Conservation (phyloP, 2,113 vertebrate genomes). For the Gavia stellata region DNA sequence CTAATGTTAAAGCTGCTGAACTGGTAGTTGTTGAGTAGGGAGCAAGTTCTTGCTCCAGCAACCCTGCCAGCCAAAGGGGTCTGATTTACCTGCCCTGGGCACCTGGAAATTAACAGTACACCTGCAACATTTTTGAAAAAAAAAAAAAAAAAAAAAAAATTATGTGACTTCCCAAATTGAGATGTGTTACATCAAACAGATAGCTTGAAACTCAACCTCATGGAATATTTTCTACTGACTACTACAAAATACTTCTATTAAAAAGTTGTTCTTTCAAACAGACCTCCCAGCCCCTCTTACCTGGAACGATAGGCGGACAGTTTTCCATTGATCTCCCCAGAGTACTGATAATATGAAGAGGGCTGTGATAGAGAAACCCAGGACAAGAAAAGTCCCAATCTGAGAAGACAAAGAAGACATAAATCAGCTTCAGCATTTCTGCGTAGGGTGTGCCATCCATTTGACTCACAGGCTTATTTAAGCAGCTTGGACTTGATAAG, state of each 20-base stretch:
- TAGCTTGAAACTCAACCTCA: neutral
- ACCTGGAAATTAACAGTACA: neutral
- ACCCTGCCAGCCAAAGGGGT: neutral
- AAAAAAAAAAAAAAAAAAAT: no score
- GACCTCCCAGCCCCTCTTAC: slow-evolving; percentile 34
- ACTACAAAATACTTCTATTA: neutral
- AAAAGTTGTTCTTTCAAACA: neutral
- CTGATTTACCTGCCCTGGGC: neutral
- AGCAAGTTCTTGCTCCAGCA: neutral
- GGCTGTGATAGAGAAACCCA: slow-evolving; percentile 71
- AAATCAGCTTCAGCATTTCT: neutral
- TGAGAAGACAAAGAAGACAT: slow-evolving; percentile 14
- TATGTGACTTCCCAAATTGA: neutral
- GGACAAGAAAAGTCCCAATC: slow-evolving; percentile 76
- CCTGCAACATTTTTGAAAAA: neutral
- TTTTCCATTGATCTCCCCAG: slow-evolving; percentile 81
- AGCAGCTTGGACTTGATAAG: neutral
- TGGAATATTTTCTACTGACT: neutral
- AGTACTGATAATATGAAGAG: slow-evolving; percentile 73
- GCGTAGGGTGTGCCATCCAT: neutral
- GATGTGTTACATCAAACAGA: neutral
- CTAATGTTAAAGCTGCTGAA: neutral
- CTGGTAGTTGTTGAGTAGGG: neutral
- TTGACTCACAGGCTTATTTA: neutral
- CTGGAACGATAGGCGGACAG: slow-evolving; percentile 82